Evolutionary conservation across 2,888 invertebrate genomes (phyloP).

Genomic region (Oxystoma pomonae): DNA sequence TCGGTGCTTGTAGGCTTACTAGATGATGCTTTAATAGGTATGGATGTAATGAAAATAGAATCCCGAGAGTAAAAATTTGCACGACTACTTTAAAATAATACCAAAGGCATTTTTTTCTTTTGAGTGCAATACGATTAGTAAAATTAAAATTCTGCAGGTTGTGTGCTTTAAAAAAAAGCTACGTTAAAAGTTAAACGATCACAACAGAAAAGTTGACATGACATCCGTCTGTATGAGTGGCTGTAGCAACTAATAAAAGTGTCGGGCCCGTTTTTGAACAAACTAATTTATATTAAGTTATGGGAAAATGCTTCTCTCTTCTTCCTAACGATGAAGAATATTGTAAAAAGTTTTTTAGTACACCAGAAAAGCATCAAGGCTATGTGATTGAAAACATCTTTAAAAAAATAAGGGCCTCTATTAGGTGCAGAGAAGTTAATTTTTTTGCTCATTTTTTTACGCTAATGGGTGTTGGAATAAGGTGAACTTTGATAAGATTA

Average conservation of each 20-base stretch:
- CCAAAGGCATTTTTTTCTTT: slow-evolving; percentile 68
- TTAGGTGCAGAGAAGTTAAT: too few species aligned
- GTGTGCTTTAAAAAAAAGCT: slow-evolving; percentile 94
- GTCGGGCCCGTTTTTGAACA: slow-evolving; percentile 48
- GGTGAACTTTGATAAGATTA: too few species aligned
- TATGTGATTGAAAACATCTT: too few species aligned
- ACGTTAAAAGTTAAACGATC: slow-evolving; percentile 78
- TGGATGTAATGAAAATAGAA: slow-evolving; percentile 89
- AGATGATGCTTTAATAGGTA: slow-evolving; percentile 55
- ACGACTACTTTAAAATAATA: slow-evolving; percentile 90
- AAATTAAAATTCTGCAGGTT: slow-evolving; percentile 67
- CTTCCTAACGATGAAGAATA: slow-evolving; percentile 54
- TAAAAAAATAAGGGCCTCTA: too few species aligned
- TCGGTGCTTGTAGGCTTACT: slow-evolving; percentile 74
- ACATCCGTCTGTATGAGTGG: too few species aligned
- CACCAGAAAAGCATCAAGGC: too few species aligned
- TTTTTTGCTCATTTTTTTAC: too few species aligned
- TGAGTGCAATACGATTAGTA: slow-evolving; percentile 77
- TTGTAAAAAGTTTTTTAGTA: slow-evolving; percentile 55
- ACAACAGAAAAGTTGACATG: slow-evolving; percentile 54
- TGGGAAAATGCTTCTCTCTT: slow-evolving; percentile 53
- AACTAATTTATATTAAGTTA: slow-evolving; percentile 58
- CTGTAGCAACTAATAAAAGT: slow-evolving; percentile 61
- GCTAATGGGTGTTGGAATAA: too few species aligned
- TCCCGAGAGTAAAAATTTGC: slow-evolving; percentile 64